Percentiles rank a stretch among this genome's conserved stretches.
phyloP scores from a whole-genome alignment of 2,113 vertebrate species.

The Dascyllus trimaculatus region DNA sequence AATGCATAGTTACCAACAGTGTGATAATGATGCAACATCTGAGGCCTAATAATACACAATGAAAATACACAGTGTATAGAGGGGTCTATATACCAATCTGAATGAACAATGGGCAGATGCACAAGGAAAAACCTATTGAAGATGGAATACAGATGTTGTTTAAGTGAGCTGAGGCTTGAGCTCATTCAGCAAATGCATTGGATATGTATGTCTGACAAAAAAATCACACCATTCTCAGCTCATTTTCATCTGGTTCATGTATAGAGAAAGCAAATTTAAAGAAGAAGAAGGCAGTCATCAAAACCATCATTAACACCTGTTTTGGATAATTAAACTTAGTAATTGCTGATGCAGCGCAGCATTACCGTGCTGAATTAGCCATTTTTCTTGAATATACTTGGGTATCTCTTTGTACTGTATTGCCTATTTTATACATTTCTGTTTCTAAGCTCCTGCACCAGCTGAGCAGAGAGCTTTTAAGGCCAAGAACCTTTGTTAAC shows the following conservation, averaged over 20 bases:
- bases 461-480: background rate
- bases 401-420: background rate
- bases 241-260: background rate
- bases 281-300: background rate
- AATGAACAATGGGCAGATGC: background rate
- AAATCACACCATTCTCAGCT: background rate
- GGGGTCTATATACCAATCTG: background rate
- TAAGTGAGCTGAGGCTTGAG: background rate
- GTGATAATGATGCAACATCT: background rate
- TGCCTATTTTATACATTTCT: too few species aligned
- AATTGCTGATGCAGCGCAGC: conserved; percentile 24
- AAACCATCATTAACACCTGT: conserved; percentile 8
- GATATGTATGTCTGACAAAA: background rate
- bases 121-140: background rate
- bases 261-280: background rate
- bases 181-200: background rate
- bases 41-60: background rate
- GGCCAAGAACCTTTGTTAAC: conserved; percentile 23
- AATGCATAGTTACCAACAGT: background rate
- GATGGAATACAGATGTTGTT: background rate
- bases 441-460: background rate
- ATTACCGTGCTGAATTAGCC: conserved; percentile 6
- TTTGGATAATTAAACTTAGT: conserved; percentile 31
- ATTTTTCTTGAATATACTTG: background rate
- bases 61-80: conserved; percentile 6